Evolutionary conservation across 2,888 invertebrate genomes (phyloP).

Genomic region (Miltochrista miniata): DNA sequence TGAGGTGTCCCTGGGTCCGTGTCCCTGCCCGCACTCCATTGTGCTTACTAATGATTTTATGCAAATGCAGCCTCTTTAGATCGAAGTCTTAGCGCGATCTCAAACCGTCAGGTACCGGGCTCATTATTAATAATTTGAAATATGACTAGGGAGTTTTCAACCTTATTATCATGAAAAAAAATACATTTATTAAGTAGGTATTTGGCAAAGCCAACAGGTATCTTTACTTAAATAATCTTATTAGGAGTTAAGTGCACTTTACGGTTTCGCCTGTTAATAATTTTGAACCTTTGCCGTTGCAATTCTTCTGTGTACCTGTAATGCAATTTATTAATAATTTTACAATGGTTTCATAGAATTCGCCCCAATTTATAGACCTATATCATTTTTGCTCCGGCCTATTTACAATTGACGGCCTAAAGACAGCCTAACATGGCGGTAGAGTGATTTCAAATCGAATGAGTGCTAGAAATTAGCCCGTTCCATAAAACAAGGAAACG

Average conservation of each 20-base stretch:
- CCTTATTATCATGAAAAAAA: slow-evolving; percentile 64
- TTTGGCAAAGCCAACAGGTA: slow-evolving; percentile 34
- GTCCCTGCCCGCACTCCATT: slow-evolving; percentile 81
- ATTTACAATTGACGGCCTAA: too few relatives aligned
- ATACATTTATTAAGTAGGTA: slow-evolving; percentile 62
- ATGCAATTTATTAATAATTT: too few relatives aligned
- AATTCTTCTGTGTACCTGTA: too few relatives aligned
- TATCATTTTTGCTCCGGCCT: too few relatives aligned
- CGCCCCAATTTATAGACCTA: too few relatives aligned
- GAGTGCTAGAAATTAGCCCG: too few relatives aligned
- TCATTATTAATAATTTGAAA: slow-evolving; percentile 83
- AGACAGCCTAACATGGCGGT: too few relatives aligned
- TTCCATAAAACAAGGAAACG: too few relatives aligned
- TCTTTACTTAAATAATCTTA: neutral
- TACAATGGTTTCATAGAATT: too few relatives aligned
- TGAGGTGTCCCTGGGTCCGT: slow-evolving; percentile 75
- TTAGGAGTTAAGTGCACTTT: neutral
- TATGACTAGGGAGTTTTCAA: slow-evolving; percentile 77
- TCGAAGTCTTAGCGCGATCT: slow-evolving; percentile 84
- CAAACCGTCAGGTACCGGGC: slow-evolving; percentile 81
- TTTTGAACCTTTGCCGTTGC: too few relatives aligned
- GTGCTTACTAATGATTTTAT: slow-evolving; percentile 84
- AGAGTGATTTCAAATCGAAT: too few relatives aligned
- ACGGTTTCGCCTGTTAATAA: too few relatives aligned
- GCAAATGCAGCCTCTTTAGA: slow-evolving; percentile 84